Base-by-base conservation (phyloP, 2,113 vertebrate species). In the Dipodomys ordii region DNA sequence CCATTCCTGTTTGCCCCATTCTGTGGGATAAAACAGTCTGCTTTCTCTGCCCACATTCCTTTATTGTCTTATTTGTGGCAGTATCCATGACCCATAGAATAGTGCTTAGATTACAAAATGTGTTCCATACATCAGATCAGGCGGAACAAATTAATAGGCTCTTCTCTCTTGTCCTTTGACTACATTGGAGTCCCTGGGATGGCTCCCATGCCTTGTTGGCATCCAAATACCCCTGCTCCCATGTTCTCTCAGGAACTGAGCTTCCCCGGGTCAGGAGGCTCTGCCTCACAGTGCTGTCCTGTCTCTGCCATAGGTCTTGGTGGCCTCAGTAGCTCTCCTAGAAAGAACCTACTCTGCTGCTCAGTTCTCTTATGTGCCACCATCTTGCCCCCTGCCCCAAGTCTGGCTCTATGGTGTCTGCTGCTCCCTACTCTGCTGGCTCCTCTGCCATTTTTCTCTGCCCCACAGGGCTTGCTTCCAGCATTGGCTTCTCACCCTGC, bases 101-200 rank as follows among this genome's bases (percentile, higher is more conserved):
- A 30, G 73, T 7, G 65, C 15, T 44, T 15, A 7, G 35, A 49
- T 65, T 19, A 46, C 3, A 73, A n/a, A 1, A 27, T 25, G 7
- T 1, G 16, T 46, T 71, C 35, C 72, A 32, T 46, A n/a, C 35
- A 87, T 15, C 32, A 15, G 4, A 87, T 15, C 32, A 15, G 4
- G 6, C 6, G 28, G 30, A n/a, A 28, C 13, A 13, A 57, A 10
- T 25, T 0, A 77, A 67, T 3, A n/a, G 4, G n/a, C 35, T 79
- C n/a, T 60, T 20, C 16, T 18, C 3, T 0, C 23, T 30, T 28
- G 39, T 4, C 30, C 6, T 44, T n/a, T 19, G 20, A 57, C 35
- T n/a, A 39, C 6, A 4, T 8, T 1, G 18, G 30, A 28, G 22
- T 11, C 69, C 71, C 72, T 0, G 0, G 18, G 30, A 0, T 4